phyloP scores from a whole-genome alignment of 2,888 invertebrate genomes.

The Machimus atricapillus region DNA sequence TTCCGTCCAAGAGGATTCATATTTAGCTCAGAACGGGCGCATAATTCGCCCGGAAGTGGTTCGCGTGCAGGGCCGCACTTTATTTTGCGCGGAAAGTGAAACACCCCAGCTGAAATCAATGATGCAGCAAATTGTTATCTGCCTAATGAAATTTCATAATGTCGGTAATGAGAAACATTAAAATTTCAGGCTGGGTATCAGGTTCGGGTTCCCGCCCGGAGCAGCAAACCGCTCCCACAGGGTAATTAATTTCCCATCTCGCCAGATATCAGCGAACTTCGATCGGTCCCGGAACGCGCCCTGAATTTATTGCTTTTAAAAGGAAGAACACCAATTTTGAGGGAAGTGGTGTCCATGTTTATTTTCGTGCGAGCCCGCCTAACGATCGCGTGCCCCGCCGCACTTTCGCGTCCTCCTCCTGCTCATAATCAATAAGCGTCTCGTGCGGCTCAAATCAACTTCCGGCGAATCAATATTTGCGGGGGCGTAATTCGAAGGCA shows the following conservation, averaged over 20 bases:
- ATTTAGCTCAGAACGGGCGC: background rate
- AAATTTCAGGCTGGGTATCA: background rate
- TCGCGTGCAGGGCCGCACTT: background rate
- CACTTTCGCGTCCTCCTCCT: constrained; percentile 25
- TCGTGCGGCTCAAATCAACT: constrained; percentile 18
- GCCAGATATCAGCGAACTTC: constrained; percentile 20
- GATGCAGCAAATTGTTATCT: background rate
- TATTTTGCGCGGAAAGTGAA: background rate
- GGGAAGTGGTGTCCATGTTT: constrained; percentile 28
- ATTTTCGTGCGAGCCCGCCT: constrained; percentile 1
- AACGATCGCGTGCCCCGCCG: constrained; percentile 44
- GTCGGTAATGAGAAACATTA: background rate
- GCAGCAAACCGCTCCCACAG: constrained; percentile 13
- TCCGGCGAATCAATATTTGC: constrained; percentile 22
- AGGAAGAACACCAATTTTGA: constrained; percentile 15
- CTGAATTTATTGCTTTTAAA: constrained; percentile 9
- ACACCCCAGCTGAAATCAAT: background rate
- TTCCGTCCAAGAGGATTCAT: background rate
- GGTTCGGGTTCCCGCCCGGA: background rate
- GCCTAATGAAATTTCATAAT: background rate
- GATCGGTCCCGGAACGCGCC: background rate
- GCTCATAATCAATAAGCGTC: constrained; percentile 26
- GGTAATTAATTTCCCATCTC: constrained; percentile 23
- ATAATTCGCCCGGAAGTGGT: background rate
- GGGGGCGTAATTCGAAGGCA: constrained; percentile 18